These are phyloP conservation scores for Cosmia trapezina DNA, from an alignment of 2,888 invertebrate genomes.

Conservation along the genomic window DNA sequence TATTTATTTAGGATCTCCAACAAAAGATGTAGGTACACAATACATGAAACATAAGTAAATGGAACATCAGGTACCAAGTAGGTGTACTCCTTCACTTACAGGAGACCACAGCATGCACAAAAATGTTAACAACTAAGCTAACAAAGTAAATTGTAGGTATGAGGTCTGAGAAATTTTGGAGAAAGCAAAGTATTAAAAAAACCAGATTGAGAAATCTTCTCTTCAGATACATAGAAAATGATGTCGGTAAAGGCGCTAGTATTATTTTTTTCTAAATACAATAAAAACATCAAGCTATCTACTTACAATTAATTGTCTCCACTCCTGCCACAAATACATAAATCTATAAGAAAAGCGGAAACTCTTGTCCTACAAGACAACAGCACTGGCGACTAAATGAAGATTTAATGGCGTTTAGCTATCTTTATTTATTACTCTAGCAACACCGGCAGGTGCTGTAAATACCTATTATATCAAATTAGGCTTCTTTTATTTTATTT, in stretches of 20 bases:
- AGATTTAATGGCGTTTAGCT: conserved; percentile 66
- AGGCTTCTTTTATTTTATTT: conserved; percentile 41
- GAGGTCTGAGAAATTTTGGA: not conserved
- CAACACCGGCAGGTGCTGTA: conserved; percentile 54
- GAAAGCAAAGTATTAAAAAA: not conserved
- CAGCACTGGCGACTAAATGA: conserved; percentile 61
- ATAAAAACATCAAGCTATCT: conserved; percentile 11
- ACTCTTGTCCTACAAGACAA: conserved; percentile 55
- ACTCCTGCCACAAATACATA: conserved; percentile 50
- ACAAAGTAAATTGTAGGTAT: not conserved
- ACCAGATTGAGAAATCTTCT: not conserved
- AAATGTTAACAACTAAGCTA: too few relatives aligned
- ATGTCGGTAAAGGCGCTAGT: not conserved
- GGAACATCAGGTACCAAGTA: too few relatives aligned
- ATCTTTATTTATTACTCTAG: conserved; percentile 65
- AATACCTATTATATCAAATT: conserved; percentile 62
- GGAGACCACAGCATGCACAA: too few relatives aligned
- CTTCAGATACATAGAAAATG: not conserved
- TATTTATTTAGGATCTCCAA: too few relatives aligned
- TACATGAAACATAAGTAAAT: too few relatives aligned
- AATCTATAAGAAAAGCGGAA: conserved; percentile 61
- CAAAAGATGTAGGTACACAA: too few relatives aligned
- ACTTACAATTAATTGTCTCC: conserved; percentile 25
- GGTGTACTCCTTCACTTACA: too few relatives aligned
- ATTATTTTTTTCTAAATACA: not conserved